Evolutionary conservation across 1,140 invertebrate genomes (phyloP).

Genomic region (Eufriesea mexicana): DNA sequence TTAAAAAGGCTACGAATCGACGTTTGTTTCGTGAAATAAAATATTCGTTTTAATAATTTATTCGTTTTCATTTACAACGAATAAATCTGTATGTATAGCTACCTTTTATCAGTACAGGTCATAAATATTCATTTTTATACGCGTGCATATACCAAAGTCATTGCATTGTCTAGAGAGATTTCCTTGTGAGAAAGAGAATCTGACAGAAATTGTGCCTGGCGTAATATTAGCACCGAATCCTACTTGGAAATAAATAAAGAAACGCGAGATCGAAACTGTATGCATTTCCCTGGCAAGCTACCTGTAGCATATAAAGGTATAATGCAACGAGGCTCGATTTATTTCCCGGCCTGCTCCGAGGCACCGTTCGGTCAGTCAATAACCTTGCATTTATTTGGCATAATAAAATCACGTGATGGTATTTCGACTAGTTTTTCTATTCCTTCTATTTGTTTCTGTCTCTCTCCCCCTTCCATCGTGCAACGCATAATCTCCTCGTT

Average conservation of each 20-base stretch:
- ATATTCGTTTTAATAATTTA: too few relatives aligned
- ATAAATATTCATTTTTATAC: neutral
- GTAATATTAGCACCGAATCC: neutral
- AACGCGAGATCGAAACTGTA: neutral
- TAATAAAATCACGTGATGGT: slow-evolving; percentile 27
- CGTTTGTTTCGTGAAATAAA: neutral
- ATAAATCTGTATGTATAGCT: neutral
- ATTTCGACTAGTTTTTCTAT: neutral
- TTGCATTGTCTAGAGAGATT: neutral
- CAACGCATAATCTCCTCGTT: slow-evolving; percentile 28
- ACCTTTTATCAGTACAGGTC: neutral
- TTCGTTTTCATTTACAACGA: neutral
- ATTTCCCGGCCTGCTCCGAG: neutral
- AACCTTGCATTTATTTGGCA: slow-evolving; percentile 12
- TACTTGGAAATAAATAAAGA: neutral
- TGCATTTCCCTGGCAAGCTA: neutral
- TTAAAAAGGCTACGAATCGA: neutral
- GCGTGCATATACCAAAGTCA: neutral
- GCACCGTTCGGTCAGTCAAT: slow-evolving; percentile 6
- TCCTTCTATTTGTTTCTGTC: neutral
- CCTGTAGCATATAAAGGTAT: slow-evolving; percentile 29
- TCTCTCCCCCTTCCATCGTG: neutral
- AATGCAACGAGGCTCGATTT: neutral
- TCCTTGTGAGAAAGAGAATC: neutral
- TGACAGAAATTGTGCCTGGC: too few relatives aligned